Conservation (phyloP, 2,888 invertebrate species). For the Limnephilus lunatus region DNA sequence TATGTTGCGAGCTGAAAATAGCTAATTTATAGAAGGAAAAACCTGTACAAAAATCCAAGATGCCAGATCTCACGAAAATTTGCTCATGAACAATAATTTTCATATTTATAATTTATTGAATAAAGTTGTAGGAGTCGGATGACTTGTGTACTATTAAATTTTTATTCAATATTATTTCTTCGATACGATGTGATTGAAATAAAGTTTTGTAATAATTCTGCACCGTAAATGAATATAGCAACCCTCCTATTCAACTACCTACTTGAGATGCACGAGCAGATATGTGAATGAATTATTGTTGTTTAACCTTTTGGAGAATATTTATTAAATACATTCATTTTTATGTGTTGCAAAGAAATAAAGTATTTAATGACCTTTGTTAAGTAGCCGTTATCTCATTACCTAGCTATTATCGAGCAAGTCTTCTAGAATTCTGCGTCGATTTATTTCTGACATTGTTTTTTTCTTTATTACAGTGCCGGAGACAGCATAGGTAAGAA, state of each 20-base stretch:
- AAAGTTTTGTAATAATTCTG: neutral
- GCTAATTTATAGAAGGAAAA: too few relatives aligned
- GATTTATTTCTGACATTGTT: neutral
- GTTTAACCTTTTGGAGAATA: constrained; percentile 25
- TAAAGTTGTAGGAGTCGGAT: too few relatives aligned
- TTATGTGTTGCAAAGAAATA: constrained; percentile 3
- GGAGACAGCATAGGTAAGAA: neutral
- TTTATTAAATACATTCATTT: constrained; percentile 15
- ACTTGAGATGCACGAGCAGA: neutral
- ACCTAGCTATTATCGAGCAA: neutral
- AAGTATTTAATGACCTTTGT: constrained; percentile 6
- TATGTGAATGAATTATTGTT: neutral
- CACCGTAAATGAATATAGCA: neutral
- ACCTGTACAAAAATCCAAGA: too few relatives aligned
- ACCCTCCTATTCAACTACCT: neutral
- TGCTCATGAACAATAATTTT: neutral
- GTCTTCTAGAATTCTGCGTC: neutral
- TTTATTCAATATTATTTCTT: neutral
- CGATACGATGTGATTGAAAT: neutral
- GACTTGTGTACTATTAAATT: neutral
- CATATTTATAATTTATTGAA: neutral
- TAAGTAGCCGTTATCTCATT: neutral
- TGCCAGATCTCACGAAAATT: neutral
- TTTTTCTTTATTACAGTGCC: neutral
- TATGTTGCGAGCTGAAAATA: too few relatives aligned